These are phyloP conservation scores for Radopholus similis DNA, from an alignment of 1,140 invertebrate genomes.

Conservation along the genomic window DNA sequence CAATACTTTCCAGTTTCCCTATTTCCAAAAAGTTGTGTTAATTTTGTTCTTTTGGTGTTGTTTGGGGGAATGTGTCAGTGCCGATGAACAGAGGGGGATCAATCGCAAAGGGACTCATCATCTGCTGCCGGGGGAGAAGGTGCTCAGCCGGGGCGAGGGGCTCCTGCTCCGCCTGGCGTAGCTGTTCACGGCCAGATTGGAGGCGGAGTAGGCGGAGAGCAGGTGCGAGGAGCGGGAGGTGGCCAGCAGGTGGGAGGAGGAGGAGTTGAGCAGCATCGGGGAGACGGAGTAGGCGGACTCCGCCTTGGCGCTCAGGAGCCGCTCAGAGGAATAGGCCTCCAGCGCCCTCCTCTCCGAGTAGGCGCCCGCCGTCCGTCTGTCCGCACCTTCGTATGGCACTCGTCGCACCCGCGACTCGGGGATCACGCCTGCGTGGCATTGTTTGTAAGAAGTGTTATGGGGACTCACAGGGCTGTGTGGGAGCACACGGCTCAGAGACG, in stretches of 20 bases:
- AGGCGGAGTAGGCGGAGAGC: background rate
- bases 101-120: background rate
- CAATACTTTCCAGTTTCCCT: too few species aligned
- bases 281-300: background rate
- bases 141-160: slow-evolving; percentile 10
- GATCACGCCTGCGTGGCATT: slow-evolving; percentile 24
- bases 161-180: background rate
- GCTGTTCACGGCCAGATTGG: background rate
- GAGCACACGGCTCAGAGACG: slow-evolving; percentile 82
- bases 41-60: background rate
- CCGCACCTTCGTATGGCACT: slow-evolving; percentile 13
- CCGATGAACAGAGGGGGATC: slow-evolving; percentile 5
- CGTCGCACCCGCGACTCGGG: slow-evolving; percentile 29
- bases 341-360: background rate
- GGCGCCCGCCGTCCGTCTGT: background rate
- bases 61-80: background rate
- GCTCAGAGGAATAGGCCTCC: too few species aligned
- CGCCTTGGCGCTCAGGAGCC: background rate
- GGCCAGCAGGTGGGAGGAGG: slow-evolving; percentile 2
- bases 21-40: too few species aligned
- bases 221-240: slow-evolving; percentile 8
- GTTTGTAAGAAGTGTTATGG: background rate
- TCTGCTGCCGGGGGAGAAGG: slow-evolving; percentile 10
- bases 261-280: slow-evolving; percentile 3
- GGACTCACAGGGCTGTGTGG: slow-evolving; percentile 70